Conservation (phyloP, 2,113 vertebrate species). For the Nothobranchius furzeri region DNA sequence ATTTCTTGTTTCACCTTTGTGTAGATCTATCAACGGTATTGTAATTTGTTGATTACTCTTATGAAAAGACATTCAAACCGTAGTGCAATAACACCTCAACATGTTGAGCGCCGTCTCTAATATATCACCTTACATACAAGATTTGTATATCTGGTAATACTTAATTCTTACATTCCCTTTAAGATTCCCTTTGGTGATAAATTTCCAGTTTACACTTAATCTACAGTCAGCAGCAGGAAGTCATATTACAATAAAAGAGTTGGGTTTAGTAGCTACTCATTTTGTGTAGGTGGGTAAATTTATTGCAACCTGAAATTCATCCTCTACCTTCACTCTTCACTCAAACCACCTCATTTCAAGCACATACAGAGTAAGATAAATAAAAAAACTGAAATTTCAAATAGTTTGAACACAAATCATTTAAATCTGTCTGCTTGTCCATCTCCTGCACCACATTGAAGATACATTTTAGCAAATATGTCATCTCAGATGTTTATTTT, state of each 20-base stretch:
- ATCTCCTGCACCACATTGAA: conserved; percentile 60
- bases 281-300: conserved; percentile 20
- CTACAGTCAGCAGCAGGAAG: conserved; percentile 22
- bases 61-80: conserved; percentile 75
- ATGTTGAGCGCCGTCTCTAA: conserved; percentile 60
- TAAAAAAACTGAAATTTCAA: conserved; percentile 27
- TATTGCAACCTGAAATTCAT: conserved; percentile 39
- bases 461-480: conserved; percentile 62
- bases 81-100: conserved; percentile 77
- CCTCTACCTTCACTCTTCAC: conserved; percentile 34
- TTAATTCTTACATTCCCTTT: conserved; percentile 55
- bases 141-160: conserved; percentile 56
- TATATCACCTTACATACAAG: conserved; percentile 48
- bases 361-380: conserved; percentile 32
- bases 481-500: conserved; percentile 79
- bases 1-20: conserved; percentile 70
- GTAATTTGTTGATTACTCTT: conserved; percentile 73
- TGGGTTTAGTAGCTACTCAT: conserved; percentile 18
- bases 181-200: conserved; percentile 46
- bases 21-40: conserved; percentile 74
- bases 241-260: conserved; percentile 28
- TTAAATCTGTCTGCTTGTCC: conserved; percentile 59
- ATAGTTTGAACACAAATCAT: conserved; percentile 13
- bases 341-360: conserved; percentile 51
- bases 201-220: conserved; percentile 45